Base-by-base conservation (phyloP, 1,140 invertebrate species). In the Cherax quadricarinatus region DNA sequence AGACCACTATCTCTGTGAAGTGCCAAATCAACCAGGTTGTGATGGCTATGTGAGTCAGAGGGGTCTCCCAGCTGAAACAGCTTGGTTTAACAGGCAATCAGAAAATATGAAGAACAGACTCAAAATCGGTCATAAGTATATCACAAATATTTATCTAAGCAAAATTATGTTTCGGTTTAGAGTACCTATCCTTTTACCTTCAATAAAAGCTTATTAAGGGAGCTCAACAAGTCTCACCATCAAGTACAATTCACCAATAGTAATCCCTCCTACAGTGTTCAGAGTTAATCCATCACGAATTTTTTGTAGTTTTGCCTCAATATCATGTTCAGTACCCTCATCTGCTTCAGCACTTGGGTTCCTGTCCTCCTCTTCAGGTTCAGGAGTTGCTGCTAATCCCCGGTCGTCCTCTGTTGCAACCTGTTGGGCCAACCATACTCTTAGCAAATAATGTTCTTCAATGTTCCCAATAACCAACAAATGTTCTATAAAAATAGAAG, bases 361-460 rank as follows among this genome's bases (percentile, higher is more conserved):
- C 49, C 66, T 86, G 48, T 91, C 90, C 49, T 91, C 90, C 14
- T 91, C 90, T 41, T 91, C 90, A 7, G 60, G 90, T 60, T 86
- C 85, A 30, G 90, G 90, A 30, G 70, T 87, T 78, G 48, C 57
- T 30, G 70, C 83, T 3, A 41, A 18, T 5, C 21, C 85, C 57
- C 78, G 30, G 14, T 91, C 90, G 18, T 86, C 57, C 18, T 85
- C 49, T 4, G 53, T 12, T 4, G 73, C 41, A 53, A 21, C n/a
- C 60, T 81, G 79, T 21, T n/a, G 21, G 30, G n/a, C n/a, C n/a
- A 75, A 24, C 6, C n/a, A 75, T 9, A 30, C 24, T n/a, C n/a
- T 75, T 9, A 75, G 24, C 24, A 30, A 75, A 30, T 75, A 66
- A 66, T 21, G 0, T 30, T 75, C 30, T 75, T 75, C 70, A 75